Evolutionary conservation across 1,140 invertebrate species (phyloP), one percentile per base, ranked within the genome.

Genomic region (Phymastichus coffea): DNA sequence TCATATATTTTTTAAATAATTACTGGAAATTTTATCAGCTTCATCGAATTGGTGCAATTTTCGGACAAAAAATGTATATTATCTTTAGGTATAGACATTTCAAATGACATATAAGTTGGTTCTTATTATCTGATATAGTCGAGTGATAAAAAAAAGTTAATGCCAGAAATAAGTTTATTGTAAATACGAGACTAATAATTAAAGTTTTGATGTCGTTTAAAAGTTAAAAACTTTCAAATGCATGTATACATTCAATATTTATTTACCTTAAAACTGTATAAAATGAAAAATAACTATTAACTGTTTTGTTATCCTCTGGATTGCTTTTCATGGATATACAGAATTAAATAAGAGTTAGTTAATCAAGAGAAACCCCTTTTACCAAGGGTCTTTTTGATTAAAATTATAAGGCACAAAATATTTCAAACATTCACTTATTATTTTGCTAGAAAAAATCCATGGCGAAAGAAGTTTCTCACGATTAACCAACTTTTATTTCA

Each of bases 121-220:
- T 57, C 54, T 65, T 26, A 43, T 55, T 46, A 60, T 53, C 51
- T 47, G 46, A 57, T 37, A 59, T 9, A 47, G 37, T 57, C n/a
- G 51, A 44, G 46, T 53, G 56, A 26, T 68, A 65, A 61, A 63
- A 54, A 53, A 48, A n/a, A 22, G 17, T 52, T 46, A 53, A 54
- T 55, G 40, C 54, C 57, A 69, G n/a, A n/a, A n/a, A n/a, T n/a
- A n/a, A 68, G 63, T 72, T 70, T 73, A 60, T 65, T 77, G 71
- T 76, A 76, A 73, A 76, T 73, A 74, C 69, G 67, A 61, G 33
- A 68, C 66, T 77, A 75, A 64, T 72, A 71, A 63, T 70, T 72
- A 74, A 74, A 70, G 71, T n/a, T 72, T 75, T 70, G 72, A 63
- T 74, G 72, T 76, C 70, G 74, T 75, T 76, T 73, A 70, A 75